These are phyloP conservation scores for Urocynchramus pylzowi DNA, from an alignment of 2,113 vertebrate species.

Conservation along the genomic window DNA sequence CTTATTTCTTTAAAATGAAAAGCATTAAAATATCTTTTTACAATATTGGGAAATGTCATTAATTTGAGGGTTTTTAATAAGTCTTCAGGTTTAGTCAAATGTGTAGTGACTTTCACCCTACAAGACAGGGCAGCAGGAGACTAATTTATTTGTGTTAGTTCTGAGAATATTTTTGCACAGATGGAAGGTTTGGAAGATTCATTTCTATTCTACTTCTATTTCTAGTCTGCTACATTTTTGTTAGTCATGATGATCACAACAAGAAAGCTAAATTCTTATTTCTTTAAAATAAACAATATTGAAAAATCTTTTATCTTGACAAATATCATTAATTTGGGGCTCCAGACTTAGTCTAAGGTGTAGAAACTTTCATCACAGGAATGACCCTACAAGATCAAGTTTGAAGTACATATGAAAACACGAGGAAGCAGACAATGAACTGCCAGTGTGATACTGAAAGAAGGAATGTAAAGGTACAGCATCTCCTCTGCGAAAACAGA, in stretches of 20 bases:
- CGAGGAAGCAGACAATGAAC: not conserved
- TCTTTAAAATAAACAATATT: conserved; percentile 48
- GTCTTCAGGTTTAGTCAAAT: not conserved
- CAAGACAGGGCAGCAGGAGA: not conserved
- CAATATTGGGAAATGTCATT: not conserved
- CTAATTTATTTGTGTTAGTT: not conserved
- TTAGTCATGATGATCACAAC: not conserved
- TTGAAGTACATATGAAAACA: not conserved
- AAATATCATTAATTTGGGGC: not conserved
- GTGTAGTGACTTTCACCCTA: not conserved
- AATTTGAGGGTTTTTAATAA: not conserved
- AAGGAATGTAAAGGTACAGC: not conserved
- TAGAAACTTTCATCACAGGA: not conserved
- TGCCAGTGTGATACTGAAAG: not conserved
- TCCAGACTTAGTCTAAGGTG: not conserved
- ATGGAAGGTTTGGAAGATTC: not conserved
- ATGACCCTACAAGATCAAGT: not conserved
- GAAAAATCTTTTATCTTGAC: not conserved
- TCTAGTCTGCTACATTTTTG: conserved; percentile 19
- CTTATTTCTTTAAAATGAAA: conserved; percentile 46
- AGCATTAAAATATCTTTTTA: not conserved
- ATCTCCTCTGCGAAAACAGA: not conserved
- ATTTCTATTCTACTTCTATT: not conserved
- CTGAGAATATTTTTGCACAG: not conserved
- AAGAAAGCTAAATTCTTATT: not conserved